Conservation (phyloP, 2,113 vertebrate species). For the Ctenodactylus gundi region DNA sequence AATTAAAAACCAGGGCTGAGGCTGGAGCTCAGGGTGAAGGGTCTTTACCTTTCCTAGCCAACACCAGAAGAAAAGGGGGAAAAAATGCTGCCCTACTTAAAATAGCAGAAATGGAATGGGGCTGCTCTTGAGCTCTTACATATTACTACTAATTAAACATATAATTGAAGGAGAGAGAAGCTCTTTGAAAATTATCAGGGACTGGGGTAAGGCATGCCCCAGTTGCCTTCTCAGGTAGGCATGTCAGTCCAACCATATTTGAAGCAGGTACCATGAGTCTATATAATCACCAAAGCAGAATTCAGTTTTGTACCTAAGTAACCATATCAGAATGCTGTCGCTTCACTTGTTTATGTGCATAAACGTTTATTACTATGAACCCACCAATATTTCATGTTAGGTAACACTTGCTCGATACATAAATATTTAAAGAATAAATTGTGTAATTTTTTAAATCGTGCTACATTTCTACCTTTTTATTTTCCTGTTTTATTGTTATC, state of each 20-base stretch:
- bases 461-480: slow-evolving; percentile 1
- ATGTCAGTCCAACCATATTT: neutral
- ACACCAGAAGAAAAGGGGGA: too few relatives aligned
- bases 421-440: neutral
- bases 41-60: too few relatives aligned
- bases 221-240: neutral
- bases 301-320: neutral
- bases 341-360: neutral
- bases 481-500: neutral
- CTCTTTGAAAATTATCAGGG: neutral
- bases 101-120: neutral
- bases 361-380: neutral
- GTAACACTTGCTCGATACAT: neutral
- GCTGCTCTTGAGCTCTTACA: neutral
- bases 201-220: too few relatives aligned
- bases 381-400: neutral
- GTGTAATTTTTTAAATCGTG: neutral
- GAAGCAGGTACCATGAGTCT: neutral
- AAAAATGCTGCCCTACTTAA: neutral
- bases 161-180: neutral
- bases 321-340: neutral
- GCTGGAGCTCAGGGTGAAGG: neutral
- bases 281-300: neutral
- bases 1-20: neutral
- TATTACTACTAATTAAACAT: neutral